Percentiles rank a stretch among this genome's conserved stretches.
Conservation (phyloP, 2,113 vertebrate genomes). For the Sinocyclocheilus rhinocerous region DNA sequence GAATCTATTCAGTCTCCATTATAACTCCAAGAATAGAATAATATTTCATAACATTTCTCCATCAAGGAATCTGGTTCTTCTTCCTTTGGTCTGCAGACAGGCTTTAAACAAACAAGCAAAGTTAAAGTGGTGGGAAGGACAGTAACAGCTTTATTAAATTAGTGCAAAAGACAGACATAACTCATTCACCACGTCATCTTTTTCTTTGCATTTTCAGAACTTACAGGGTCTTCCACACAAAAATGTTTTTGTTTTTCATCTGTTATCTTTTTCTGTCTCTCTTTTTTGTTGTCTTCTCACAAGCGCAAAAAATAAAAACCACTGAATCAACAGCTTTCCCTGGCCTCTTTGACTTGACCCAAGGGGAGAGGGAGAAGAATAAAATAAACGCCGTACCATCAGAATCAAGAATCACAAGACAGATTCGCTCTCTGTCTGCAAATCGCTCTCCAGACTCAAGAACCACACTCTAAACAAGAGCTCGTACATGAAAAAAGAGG, state of each 20-base stretch:
- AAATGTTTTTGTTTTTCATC: slow-evolving; percentile 38
- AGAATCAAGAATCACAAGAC: slow-evolving; percentile 60
- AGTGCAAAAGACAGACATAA: slow-evolving; percentile 85
- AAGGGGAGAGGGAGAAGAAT: slow-evolving; percentile 47
- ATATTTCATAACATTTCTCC: background rate
- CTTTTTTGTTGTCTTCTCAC: slow-evolving; percentile 57
- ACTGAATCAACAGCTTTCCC: slow-evolving; percentile 67
- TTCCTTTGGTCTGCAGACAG: background rate
- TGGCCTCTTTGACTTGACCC: slow-evolving; percentile 63
- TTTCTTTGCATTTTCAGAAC: slow-evolving; percentile 65
- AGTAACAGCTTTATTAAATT: slow-evolving; percentile 86
- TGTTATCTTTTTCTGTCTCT: slow-evolving; percentile 17
- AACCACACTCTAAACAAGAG: slow-evolving; percentile 64
- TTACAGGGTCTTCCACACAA: slow-evolving; percentile 65
- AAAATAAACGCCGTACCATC: slow-evolving; percentile 53
- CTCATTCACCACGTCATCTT: slow-evolving; percentile 80
- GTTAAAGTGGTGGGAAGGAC: slow-evolving; percentile 69
- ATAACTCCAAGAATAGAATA: too few relatives aligned
- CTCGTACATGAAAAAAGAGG: slow-evolving; percentile 69
- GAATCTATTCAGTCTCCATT: too few relatives aligned
- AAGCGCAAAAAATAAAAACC: slow-evolving; percentile 59
- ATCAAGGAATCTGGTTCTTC: background rate
- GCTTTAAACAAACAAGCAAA: slow-evolving; percentile 24
- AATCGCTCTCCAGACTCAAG: slow-evolving; percentile 64
- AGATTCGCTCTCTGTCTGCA: slow-evolving; percentile 52